Percentiles rank a stretch among this genome's conserved stretches.
Conservation (phyloP, 2,797 vertebrate genomes). For the Chiroxiphia lanceolata region DNA sequence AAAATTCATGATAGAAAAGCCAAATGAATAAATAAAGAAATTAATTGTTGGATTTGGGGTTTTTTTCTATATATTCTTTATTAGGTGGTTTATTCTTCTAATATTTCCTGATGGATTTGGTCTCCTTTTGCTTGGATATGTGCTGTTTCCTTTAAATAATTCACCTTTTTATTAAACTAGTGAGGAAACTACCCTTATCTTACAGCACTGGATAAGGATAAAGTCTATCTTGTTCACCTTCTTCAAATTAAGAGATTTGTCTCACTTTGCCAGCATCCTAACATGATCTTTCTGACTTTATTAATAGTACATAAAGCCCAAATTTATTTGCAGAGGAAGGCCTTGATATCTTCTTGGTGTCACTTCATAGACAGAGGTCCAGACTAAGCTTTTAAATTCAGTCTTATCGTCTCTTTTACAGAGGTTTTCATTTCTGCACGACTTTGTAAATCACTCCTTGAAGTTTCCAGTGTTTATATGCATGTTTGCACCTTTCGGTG, state of each 20-base stretch:
- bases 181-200: neutral
- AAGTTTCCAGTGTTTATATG: neutral
- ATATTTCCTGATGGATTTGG: neutral
- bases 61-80: neutral
- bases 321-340: conserved; percentile 7
- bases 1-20: neutral
- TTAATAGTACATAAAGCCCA: neutral
- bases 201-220: neutral
- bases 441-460: neutral
- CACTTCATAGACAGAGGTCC: neutral
- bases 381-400: conserved; percentile 1
- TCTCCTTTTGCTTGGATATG: neutral
- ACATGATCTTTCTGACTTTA: neutral
- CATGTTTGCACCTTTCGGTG: neutral
- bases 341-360: neutral
- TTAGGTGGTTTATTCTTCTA: neutral
- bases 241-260: neutral
- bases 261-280: neutral
- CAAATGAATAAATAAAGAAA: neutral
- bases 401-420: neutral
- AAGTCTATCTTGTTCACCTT: neutral
- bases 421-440: neutral
- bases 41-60: accelerated
- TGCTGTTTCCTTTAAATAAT: neutral
- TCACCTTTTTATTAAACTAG: neutral